A percentile compares a stretch with the other conserved stretches of the same genome.
Conservation (phyloP, 2,888 invertebrate genomes). For the Venusia cambrica region DNA sequence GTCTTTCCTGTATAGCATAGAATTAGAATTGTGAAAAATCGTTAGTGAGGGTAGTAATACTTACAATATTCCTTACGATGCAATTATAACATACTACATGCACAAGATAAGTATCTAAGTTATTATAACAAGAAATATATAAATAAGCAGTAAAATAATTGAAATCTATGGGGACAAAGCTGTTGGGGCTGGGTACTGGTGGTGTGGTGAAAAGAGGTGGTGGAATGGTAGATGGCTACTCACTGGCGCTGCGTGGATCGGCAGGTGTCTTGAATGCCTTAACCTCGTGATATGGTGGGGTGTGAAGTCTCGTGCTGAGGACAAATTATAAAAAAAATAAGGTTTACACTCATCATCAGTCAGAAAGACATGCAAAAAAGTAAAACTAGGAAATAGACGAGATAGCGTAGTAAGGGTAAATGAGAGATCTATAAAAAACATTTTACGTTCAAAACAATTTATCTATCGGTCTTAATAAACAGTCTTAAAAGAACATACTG, state of each 20-base stretch:
- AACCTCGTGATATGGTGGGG: conserved; percentile 70
- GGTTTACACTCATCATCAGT: neutral
- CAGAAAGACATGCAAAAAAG: too few relatives aligned
- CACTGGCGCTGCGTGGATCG: conserved; percentile 61
- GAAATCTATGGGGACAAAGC: conserved; percentile 66
- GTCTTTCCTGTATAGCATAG: conserved; percentile 33
- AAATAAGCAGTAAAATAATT: conserved; percentile 61
- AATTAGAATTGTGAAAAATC: conserved; percentile 26
- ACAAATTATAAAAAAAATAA: conserved; percentile 33
- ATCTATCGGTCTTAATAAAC: too few relatives aligned
- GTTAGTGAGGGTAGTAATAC: conserved; percentile 23
- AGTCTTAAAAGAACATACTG: too few relatives aligned
- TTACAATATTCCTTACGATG: conserved; percentile 18
- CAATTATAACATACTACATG: conserved; percentile 32
- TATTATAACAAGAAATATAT: conserved; percentile 21
- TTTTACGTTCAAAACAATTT: too few relatives aligned
- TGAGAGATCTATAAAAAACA: too few relatives aligned
- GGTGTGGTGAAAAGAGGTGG: conserved; percentile 26
- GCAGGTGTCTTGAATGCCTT: conserved; percentile 66
- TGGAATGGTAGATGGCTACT: conserved; percentile 42
- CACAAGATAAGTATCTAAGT: too few relatives aligned
- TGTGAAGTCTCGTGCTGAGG: conserved; percentile 62
- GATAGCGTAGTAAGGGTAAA: too few relatives aligned
- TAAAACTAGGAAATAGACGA: too few relatives aligned
- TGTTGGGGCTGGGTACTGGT: conserved; percentile 45